Conservation (phyloP, 2,113 vertebrate genomes). For the Xiphias gladius region DNA sequence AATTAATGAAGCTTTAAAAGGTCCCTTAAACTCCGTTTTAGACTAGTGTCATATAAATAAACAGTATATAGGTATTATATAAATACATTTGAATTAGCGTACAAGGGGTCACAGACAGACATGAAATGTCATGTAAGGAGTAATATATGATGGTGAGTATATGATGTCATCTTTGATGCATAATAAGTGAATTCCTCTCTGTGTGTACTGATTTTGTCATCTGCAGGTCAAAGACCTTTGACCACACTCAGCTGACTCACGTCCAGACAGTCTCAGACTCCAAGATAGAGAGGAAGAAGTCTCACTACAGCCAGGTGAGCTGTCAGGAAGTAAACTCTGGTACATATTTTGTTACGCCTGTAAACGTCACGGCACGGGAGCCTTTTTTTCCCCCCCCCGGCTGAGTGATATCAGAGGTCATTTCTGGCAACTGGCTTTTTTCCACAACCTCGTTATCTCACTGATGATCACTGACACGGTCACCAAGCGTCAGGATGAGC, state of each 20-base stretch:
- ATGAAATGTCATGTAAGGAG: no score
- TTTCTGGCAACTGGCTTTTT: background rate
- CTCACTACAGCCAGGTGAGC: conserved; percentile 89
- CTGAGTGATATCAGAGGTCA: background rate
- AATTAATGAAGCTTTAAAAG: no score
- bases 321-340: background rate
- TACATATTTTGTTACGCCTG: conserved; percentile 9
- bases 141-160: no score
- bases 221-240: conserved; percentile 89
- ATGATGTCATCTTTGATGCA: no score
- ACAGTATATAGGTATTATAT: no score
- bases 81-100: background rate
- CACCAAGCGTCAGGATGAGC: background rate
- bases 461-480: background rate
- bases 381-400: no score
- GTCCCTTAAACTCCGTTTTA: no score
- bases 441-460: background rate
- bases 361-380: conserved; percentile 2
- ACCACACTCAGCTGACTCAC: conserved; percentile 76
- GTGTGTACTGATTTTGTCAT: background rate
- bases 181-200: background rate
- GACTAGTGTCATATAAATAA: no score
- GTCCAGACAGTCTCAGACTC: conserved; percentile 79
- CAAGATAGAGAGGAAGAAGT: conserved; percentile 92
- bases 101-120: background rate